These are phyloP conservation scores for Regulus satrapa DNA, from an alignment of 2,113 vertebrate species.

Conservation along the genomic window DNA sequence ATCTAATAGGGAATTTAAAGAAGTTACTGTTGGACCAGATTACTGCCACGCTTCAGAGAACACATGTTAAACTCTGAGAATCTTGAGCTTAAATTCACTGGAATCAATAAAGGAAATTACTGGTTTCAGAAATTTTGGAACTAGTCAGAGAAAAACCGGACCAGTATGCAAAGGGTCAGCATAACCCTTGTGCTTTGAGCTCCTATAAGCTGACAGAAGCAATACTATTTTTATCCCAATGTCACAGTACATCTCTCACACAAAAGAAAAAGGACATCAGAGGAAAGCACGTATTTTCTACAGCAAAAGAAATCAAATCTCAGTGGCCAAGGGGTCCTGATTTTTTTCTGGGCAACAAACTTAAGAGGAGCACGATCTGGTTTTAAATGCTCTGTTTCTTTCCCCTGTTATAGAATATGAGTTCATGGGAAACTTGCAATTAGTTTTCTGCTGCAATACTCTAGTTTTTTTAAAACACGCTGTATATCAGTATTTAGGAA, in stretches of 20 bases:
- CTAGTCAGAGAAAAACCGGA: not conserved
- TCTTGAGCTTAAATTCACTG: not conserved
- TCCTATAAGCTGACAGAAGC: slow-evolving; percentile 9
- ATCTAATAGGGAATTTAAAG: not conserved
- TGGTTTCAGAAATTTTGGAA: not conserved
- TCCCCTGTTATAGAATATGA: not conserved
- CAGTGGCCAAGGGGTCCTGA: not conserved
- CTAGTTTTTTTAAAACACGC: not conserved
- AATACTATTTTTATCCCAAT: slow-evolving; percentile 7
- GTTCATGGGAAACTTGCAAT: not conserved
- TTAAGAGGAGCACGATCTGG: not conserved
- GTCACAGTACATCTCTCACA: not conserved
- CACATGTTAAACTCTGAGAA: not conserved
- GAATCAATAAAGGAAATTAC: not conserved
- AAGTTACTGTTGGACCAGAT: not conserved
- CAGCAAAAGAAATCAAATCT: not conserved
- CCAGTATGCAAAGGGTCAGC: not conserved
- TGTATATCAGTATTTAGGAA: not conserved
- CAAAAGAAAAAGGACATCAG: not conserved
- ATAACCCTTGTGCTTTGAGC: not conserved
- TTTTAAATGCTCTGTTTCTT: not conserved
- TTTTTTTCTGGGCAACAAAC: not conserved
- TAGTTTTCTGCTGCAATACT: not conserved
- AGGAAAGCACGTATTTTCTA: not conserved
- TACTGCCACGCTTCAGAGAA: not conserved